These are phyloP conservation scores for Euglossa dilemma DNA, from an alignment of 1,140 invertebrate species.

Conservation along the genomic window DNA sequence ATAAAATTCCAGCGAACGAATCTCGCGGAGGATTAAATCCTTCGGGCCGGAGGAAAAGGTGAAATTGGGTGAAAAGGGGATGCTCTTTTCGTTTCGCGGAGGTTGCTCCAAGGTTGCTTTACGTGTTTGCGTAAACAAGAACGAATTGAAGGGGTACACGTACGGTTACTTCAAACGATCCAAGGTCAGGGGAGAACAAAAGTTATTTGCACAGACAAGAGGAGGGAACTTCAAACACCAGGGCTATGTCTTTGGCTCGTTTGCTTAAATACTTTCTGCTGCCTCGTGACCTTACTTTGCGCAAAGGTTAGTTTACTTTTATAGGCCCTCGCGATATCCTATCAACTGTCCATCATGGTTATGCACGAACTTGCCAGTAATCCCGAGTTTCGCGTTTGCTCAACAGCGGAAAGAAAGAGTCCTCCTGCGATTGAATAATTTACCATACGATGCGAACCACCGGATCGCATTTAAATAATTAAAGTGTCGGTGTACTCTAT, in stretches of 20 bases:
- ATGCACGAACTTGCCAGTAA: neutral
- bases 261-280: neutral
- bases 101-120: neutral
- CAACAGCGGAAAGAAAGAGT: neutral
- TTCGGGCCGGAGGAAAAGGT: neutral
- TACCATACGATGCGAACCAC: conserved; percentile 13
- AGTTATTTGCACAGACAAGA: neutral
- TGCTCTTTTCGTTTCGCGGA: neutral
- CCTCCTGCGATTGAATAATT: conserved; percentile 18
- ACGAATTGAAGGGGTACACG: neutral
- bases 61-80: neutral
- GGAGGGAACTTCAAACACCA: neutral
- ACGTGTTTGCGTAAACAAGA: neutral
- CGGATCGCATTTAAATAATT: conserved; percentile 49
- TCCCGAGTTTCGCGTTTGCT: neutral
- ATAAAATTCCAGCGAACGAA: too few species aligned
- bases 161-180: neutral
- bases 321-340: too few species aligned
- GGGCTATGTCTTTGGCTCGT: neutral
- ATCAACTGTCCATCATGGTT: neutral
- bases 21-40: too few species aligned
- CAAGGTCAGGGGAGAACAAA: neutral
- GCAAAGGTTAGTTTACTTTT: neutral
- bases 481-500: neutral
- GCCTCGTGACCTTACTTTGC: neutral